Base-by-base conservation (phyloP, 2,113 vertebrate species). In the Plectropomus leopardus region DNA sequence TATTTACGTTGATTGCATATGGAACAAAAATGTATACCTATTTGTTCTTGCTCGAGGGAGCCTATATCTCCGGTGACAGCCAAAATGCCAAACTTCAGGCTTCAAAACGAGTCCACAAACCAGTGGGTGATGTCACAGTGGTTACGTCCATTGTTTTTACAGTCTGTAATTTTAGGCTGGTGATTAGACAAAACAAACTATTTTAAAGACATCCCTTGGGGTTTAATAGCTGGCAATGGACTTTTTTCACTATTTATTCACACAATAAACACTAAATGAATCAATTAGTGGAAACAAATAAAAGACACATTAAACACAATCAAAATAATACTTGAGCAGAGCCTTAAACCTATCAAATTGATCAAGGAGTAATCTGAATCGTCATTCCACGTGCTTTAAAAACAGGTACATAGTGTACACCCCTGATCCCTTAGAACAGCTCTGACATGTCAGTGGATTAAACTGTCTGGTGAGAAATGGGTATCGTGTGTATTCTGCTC, bases 381-480 rank as follows among this genome's bases (percentile, higher is more conserved):
- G 32, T 42, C 13, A 7, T 32, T 51, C 23, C 2, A 21, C 14
- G 15, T 24, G 44, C 57, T 54, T 78, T 45, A 76, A 48, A 68
- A 67, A 24, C 36, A 76, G 44, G n/a, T 21, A 51, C 70, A 44
- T 21, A 23, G 13, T 66, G 42, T 58, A 21, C 50, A 48, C 11
- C 10, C 47, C 10, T 72, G 78, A 84, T 72, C 54, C 53, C 9
- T 23, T 5, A 15, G 58, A 74, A 47, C 51, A 66, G 54, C 71
- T 5, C 17, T 28, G 58, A 83, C 67, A 80, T 51, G 72, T 21
- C 66, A 59, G 59, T 7, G 23, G 74, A 80, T 78, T 78, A 40
- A 72, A 76, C 50, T 55, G 66, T 21, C 65, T 7, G 8, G 36
- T 26, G 30, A 26, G 55, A 28, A 75, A 61, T 40, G 59, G 36